Evolutionary conservation across 1,140 invertebrate species (phyloP).

Genomic region (Caenorhabditis inopinata): DNA sequence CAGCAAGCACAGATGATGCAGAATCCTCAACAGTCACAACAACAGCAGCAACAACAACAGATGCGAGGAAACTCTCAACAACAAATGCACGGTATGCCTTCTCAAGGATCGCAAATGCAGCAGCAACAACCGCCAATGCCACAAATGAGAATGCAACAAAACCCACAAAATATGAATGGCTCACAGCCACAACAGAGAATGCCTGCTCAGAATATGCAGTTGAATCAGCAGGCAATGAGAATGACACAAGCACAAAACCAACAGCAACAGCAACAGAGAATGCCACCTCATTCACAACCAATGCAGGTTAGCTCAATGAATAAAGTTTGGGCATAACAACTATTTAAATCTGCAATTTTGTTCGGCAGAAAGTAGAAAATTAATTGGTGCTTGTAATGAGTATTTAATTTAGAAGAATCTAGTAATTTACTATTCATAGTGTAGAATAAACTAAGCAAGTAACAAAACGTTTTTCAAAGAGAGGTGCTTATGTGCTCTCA

Average conservation of each 20-base stretch:
- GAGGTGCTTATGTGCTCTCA: too few relatives aligned
- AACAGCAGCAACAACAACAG: neutral
- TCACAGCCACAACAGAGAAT: neutral
- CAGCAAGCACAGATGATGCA: conserved; percentile 12
- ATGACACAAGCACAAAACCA: neutral
- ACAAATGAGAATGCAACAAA: neutral
- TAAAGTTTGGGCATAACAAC: too few relatives aligned
- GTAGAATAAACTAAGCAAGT: too few relatives aligned
- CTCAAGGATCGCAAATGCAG: neutral
- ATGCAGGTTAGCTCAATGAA: neutral
- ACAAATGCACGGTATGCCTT: neutral
- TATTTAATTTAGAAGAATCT: too few relatives aligned
- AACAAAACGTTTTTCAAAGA: too few relatives aligned
- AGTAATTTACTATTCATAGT: too few relatives aligned
- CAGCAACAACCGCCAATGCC: neutral
- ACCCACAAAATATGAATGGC: neutral
- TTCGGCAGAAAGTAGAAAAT: too few relatives aligned
- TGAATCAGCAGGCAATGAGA: neutral
- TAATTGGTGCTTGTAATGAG: too few relatives aligned
- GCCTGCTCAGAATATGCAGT: neutral
- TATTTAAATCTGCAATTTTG: too few relatives aligned
- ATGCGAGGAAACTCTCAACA: neutral
- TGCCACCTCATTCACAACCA: neutral
- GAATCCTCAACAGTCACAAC: neutral
- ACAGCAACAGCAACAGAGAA: neutral